Base-by-base conservation (phyloP, 1,140 invertebrate genomes). In the Drosophila bipectinata region DNA sequence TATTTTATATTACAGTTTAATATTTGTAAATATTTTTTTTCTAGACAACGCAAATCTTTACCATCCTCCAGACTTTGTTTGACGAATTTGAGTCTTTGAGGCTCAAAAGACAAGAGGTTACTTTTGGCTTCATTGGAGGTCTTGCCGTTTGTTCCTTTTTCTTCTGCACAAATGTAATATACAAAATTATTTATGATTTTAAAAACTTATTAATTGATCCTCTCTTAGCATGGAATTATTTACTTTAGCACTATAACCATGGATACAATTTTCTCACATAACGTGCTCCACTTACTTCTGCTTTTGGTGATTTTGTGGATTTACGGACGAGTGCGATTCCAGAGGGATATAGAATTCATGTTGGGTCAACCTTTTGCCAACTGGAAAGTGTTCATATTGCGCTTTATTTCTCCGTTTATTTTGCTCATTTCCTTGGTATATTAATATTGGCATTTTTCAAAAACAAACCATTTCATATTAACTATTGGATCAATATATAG, bases 281-380 rank as follows among this genome's bases (percentile, higher is more conserved):
- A 96, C 14, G 83, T 94, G 9, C 94, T 96, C 32, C 95, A 95
- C 76, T 91, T 96, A 32, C 89, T 95, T 21, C 95, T 97, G 91
- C 92, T 95, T 1, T 79, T 96, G 26, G 94, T 94, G 1, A 93
- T 96, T 7, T 93, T 94, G 5, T 97, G 96, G 94, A 95, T 95
- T 14, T 97, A 97, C 84, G 96, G 96, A 90, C 93, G 93, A n/a
- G 92, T 94, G 18, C 94, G 95, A 56, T 95, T 97, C 60, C 93
- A 94, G 41, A 91, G 93, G 37, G 96, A 97, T 79, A 93, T 97
- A 1, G 93, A 96, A 85, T 95, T 96, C 73, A 98, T 97, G 97
- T 93, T 96, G n/a, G 95, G 95, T 2, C 92, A 94, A 66, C 94
- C 94, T 32, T 93, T 97, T 7, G 93, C 77, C 10, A 88, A 88